Evolutionary conservation across 2,888 invertebrate genomes (phyloP).

Genomic region (Apoda limacodes): DNA sequence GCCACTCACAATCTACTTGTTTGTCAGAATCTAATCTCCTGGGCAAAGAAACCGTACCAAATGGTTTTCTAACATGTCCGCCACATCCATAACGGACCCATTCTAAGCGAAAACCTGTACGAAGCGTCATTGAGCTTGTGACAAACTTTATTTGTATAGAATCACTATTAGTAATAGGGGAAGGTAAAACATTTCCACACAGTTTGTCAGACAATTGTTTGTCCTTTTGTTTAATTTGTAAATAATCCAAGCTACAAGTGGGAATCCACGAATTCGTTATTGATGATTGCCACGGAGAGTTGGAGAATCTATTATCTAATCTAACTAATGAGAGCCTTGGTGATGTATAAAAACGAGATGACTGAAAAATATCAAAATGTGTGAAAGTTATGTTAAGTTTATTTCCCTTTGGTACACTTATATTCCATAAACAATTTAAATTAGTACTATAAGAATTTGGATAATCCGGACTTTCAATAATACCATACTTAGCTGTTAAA

Average conservation of each 20-base stretch:
- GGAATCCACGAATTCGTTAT: neutral
- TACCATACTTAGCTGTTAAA: constrained; percentile 75
- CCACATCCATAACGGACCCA: constrained; percentile 85
- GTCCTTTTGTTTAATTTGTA: constrained; percentile 62
- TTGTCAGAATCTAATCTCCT: constrained; percentile 70
- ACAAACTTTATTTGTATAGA: constrained; percentile 75
- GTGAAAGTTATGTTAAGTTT: constrained; percentile 85
- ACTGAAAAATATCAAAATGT: constrained; percentile 71
- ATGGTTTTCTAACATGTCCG: constrained; percentile 67
- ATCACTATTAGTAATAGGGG: constrained; percentile 63
- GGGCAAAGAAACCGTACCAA: constrained; percentile 73
- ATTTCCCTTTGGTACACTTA: constrained; percentile 81
- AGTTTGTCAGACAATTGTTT: constrained; percentile 40
- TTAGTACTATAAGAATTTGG: constrained; percentile 74
- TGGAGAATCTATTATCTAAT: too few relatives aligned
- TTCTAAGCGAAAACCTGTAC: constrained; percentile 84
- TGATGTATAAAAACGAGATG: too few relatives aligned
- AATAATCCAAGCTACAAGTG: constrained; percentile 72
- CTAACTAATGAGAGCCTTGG: too few relatives aligned
- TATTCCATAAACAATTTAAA: constrained; percentile 81
- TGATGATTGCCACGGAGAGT: too few relatives aligned
- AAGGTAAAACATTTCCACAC: constrained; percentile 60
- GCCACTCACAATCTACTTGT: constrained; percentile 79
- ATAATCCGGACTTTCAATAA: constrained; percentile 89
- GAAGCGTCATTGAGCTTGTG: constrained; percentile 65